Evolutionary conservation across 2,113 vertebrate genomes (phyloP), one percentile per base, ranked within the genome.

Genomic region (Corythornis vintsioides): DNA sequence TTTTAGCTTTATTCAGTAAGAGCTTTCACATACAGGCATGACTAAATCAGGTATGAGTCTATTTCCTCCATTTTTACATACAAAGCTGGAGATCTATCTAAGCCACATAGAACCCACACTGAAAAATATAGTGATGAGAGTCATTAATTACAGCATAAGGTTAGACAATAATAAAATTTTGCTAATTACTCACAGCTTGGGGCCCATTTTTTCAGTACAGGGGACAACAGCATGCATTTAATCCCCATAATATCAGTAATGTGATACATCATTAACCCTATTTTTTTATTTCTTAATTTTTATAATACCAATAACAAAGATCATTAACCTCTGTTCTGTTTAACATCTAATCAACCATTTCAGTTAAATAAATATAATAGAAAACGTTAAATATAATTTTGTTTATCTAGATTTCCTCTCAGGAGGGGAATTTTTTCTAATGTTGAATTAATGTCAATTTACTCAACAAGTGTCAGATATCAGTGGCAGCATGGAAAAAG

Each of bases 201-300:
- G 94, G 76, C 90, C 52, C 15, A 95, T 96, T 97, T 97, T 96
- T 97, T 96, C 89, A 94, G 48, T 73, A 78, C 87, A 94, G 90
- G 8, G 35, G 89, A 97, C 96, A 97, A 97, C 80, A 93, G 87
- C 84, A 85, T 96, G 93, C 76, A 56, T 97, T 97, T 96, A 97
- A 97, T 97, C 95, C 96, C 94, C 86, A 50, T 94, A 97, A 97
- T 93, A 97, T 97, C 93, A 98, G 96, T 96, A 96, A 97, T 90
- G 95, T 79, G 94, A 97, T 96, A 97, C 97, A 96, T 97, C 97
- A 97, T 98, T 98, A 98, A 97, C 96, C 83, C 74, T 97, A 96
- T 97, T 98, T 98, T 97, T 97, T 96, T 97, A 90, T 96, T 97
- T 97, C 90, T 95, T 88, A 97, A 97, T 97, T 97, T 98, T 97